These are phyloP conservation scores for Neostethus bicornis DNA, from an alignment of 2,797 vertebrate genomes.

Conservation along the genomic window DNA sequence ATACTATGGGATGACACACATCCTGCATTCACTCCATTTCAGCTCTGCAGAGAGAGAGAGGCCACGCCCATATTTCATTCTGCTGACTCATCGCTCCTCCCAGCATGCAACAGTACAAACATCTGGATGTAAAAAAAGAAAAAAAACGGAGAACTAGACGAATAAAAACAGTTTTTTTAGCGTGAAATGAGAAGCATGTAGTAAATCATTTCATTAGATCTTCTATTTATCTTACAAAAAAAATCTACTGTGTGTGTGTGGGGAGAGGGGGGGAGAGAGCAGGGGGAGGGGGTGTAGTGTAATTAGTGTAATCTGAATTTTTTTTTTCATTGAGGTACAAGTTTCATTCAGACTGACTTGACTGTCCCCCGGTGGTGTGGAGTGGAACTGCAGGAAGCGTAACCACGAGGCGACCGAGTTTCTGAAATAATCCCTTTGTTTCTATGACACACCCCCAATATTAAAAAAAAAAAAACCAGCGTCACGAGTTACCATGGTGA, in stretches of 20 bases:
- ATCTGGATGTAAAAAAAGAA: slow-evolving; percentile 33
- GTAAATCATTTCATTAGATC: slow-evolving; percentile 69
- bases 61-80: slow-evolving; percentile 15
- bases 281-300: slow-evolving; percentile 52
- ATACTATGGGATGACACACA: slow-evolving; percentile 41
- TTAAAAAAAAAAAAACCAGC: no score
- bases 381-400: no score
- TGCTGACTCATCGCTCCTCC: slow-evolving; percentile 10
- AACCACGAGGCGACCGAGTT: no score
- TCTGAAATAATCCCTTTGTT: no score
- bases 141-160: slow-evolving; percentile 54
- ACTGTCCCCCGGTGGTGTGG: no score
- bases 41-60: slow-evolving; percentile 41
- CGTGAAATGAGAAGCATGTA: slow-evolving; percentile 75
- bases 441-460: no score
- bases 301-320: no score
- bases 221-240: slow-evolving; percentile 63
- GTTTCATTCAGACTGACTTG: no score
- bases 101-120: slow-evolving; percentile 45
- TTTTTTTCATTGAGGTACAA: no score
- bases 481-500: slow-evolving; percentile 32
- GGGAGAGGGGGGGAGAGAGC: slow-evolving; percentile 21
- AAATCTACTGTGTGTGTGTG: slow-evolving; percentile 69
- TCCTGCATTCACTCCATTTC: slow-evolving; percentile 58
- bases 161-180: slow-evolving; percentile 61